Evolutionary conservation across 2,888 invertebrate species (phyloP).

Genomic region (Acronicta aceris): DNA sequence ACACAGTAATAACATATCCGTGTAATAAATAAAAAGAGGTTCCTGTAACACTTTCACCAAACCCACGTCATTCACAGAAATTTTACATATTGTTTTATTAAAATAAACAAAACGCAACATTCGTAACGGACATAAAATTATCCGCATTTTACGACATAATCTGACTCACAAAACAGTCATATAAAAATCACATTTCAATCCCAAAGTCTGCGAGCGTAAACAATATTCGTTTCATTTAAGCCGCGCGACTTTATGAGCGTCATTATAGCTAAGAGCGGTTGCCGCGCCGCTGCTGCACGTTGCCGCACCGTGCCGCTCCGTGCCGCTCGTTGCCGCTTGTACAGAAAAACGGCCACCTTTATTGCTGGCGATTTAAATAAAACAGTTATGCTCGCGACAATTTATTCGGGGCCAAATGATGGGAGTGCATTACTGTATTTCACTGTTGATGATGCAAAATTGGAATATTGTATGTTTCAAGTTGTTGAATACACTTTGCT

Average conservation of each 20-base stretch:
- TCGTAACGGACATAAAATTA: constrained; percentile 25
- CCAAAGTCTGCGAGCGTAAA: constrained; percentile 35
- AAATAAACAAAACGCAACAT: constrained; percentile 21
- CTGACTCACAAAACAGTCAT: constrained; percentile 41
- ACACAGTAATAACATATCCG: no score
- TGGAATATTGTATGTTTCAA: constrained; percentile 11
- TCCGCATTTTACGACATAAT: constrained; percentile 32
- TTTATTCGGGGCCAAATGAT: constrained; percentile 35
- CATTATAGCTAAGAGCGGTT: constrained; percentile 28
- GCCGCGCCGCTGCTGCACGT: not conserved
- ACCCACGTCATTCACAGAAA: not conserved
- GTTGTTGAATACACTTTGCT: constrained; percentile 20
- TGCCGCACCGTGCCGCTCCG: not conserved
- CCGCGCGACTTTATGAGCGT: constrained; percentile 35
- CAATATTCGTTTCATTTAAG: constrained; percentile 47
- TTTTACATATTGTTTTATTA: constrained; percentile 18
- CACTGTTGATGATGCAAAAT: constrained; percentile 16
- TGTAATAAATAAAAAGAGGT: no score
- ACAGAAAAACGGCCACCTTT: constrained; percentile 10
- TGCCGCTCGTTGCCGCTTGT: not conserved
- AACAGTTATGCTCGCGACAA: constrained; percentile 25
- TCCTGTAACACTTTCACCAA: not conserved
- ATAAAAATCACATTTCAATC: constrained; percentile 48
- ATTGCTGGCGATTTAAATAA: constrained; percentile 38
- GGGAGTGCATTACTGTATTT: constrained; percentile 20